Conservation (phyloP, 2,888 invertebrate species). For the Pheosia gnoma region DNA sequence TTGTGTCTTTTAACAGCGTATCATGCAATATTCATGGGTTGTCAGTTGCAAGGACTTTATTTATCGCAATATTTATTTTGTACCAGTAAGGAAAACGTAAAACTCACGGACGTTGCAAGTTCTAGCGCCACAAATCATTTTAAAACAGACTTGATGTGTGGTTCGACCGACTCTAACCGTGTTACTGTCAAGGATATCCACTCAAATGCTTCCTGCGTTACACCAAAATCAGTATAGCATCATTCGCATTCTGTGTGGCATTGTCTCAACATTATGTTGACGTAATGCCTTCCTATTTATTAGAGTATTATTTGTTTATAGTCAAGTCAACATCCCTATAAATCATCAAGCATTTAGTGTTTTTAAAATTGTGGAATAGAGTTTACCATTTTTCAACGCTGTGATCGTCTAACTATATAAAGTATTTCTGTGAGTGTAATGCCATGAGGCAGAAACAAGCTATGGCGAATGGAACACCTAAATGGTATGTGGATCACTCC, state of each 20-base stretch:
- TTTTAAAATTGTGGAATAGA: constrained; percentile 6
- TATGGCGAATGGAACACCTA: constrained; percentile 61
- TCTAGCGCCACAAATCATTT: not conserved
- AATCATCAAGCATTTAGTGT: constrained; percentile 9
- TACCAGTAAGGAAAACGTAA: not conserved
- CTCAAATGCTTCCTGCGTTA: constrained; percentile 65
- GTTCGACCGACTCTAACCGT: constrained; percentile 59
- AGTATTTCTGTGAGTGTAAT: constrained; percentile 41
- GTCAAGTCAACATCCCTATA: constrained; percentile 11
- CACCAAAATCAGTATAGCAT: constrained; percentile 40
- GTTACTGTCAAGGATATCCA: constrained; percentile 76
- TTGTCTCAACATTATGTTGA: not conserved
- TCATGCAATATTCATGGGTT: too few species aligned
- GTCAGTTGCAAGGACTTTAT: not conserved
- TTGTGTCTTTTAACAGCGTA: too few species aligned
- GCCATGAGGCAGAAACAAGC: constrained; percentile 60
- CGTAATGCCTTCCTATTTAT: constrained; percentile 6
- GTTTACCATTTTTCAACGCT: not conserved
- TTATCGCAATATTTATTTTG: not conserved
- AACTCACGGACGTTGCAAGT: not conserved
- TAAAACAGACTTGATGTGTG: not conserved
- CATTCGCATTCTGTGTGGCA: constrained; percentile 15
- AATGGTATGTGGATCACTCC: constrained; percentile 38
- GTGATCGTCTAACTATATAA: not conserved
- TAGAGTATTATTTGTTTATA: constrained; percentile 17